phyloP scores from a whole-genome alignment of 64 coral and sea anemone genomes.

The Stichodactyla mertensii region DNA sequence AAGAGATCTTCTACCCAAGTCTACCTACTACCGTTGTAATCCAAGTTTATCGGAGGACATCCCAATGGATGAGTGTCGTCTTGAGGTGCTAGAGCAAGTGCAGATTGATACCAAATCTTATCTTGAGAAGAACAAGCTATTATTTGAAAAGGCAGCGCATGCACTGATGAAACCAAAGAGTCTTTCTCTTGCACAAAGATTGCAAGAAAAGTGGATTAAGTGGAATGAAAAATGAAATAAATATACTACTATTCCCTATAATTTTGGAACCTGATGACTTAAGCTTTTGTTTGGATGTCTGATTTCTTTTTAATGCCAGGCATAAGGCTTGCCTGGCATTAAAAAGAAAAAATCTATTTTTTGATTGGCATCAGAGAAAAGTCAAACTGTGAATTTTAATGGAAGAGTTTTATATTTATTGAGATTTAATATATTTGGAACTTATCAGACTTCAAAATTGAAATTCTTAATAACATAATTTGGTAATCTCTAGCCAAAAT shows the following conservation, averaged over 20 bases:
- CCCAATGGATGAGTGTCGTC: constrained; percentile 80
- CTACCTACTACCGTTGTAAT: constrained; percentile 77
- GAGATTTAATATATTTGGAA: neutral
- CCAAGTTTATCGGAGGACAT: constrained; percentile 79
- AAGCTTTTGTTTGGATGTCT: too few species aligned
- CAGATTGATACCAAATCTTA: constrained; percentile 25
- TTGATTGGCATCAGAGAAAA: too few species aligned
- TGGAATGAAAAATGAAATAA: neutral
- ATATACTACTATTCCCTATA: too few species aligned
- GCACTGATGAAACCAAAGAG: neutral
- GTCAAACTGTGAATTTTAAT: too few species aligned
- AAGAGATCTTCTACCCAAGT: constrained; percentile 73
- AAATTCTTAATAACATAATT: neutral
- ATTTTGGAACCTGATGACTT: neutral
- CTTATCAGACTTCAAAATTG: neutral
- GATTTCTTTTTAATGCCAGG: too few species aligned
- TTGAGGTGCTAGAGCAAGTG: constrained; percentile 78
- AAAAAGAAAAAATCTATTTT: too few species aligned
- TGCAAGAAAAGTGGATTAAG: constrained; percentile 19
- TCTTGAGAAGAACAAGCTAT: neutral
- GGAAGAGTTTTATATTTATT: neutral
- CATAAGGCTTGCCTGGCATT: too few species aligned
- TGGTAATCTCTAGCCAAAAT: too few species aligned
- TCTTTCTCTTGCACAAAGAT: neutral
- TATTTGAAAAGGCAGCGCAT: neutral